Evolutionary conservation across 2,888 invertebrate species (phyloP), one percentile per base, ranked within the genome.

Genomic region (Lycia hirtaria): DNA sequence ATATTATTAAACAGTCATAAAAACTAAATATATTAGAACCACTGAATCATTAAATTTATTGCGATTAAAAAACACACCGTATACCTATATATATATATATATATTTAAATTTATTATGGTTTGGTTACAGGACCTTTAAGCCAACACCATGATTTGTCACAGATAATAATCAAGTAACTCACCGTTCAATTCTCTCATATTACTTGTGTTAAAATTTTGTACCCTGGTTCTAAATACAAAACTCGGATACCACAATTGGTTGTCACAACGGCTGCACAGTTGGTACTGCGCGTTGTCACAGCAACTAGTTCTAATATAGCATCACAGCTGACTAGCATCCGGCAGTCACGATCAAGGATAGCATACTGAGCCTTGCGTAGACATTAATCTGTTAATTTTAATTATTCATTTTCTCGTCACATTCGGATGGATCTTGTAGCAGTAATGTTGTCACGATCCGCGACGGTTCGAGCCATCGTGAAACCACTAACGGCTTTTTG

Each of bases 161-260:
- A 26, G 44, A 58, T n/a, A 24, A 26, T n/a, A 9, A n/a, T 17
- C 3, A 28, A 14, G 2, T 4, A 48, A 22, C 77, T 70, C 45
- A 76, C 78, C 76, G 44, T 73, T 72, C 22, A 73, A 49, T 41
- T 69, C 73, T 51, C 65, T 73, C 74, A 76, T 76, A 14, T 41
- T 41, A 26, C 19, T 10, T 35, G 17, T n/a, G n/a, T n/a, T 9
- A 19, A 30, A 40, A 32, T 2, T 24, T 7, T 12, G 22, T 6
- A 12, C 1, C n/a, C 10, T 10, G 32, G 19, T 47, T 56, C 26
- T 15, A 37, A 49, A 24, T 49, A 33, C 5, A 43, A 51, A 51
- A n/a, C 4, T 15, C 15, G n/a, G 24, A 35, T 33, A 28, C 33
- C 50, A 20, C 50, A 41, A 56, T 52, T 63, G 57, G 62, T 44